phyloP scores from a whole-genome alignment of 2,113 vertebrate genomes.

The Albula glossodonta region DNA sequence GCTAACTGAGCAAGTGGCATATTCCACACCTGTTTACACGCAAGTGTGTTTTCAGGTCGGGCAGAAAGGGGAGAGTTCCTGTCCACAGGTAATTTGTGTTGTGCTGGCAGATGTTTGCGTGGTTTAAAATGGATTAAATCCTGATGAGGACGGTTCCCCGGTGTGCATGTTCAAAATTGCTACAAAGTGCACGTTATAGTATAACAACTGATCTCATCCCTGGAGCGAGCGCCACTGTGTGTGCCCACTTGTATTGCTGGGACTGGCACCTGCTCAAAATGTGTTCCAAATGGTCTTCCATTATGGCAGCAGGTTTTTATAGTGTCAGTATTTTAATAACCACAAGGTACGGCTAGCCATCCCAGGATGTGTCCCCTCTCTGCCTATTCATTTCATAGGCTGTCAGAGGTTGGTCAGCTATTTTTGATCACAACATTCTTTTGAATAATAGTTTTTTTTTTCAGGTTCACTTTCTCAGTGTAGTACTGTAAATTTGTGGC shows the following conservation, averaged over 20 bases:
- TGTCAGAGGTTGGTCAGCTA: too few relatives aligned
- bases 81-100: background rate
- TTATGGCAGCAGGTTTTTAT: background rate
- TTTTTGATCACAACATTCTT: too few relatives aligned
- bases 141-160: background rate
- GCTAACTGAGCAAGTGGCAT: background rate
- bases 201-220: background rate
- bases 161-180: background rate
- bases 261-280: slow-evolving; percentile 2
- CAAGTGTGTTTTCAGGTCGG: background rate
- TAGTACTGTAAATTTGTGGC: too few relatives aligned
- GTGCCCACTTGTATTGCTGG: background rate
- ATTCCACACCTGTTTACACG: background rate
- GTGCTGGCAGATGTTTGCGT: background rate
- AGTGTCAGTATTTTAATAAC: background rate
- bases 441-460: too few relatives aligned
- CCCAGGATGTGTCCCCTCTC: background rate
- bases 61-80: background rate
- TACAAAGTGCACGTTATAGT: background rate
- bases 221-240: background rate
- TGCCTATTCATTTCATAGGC: background rate
- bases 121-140: background rate
- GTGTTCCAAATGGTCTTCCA: background rate
- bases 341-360: background rate
- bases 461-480: too few relatives aligned